phyloP scores from a whole-genome alignment of 2,888 invertebrate species.

The Arrhopalites spinosus region DNA sequence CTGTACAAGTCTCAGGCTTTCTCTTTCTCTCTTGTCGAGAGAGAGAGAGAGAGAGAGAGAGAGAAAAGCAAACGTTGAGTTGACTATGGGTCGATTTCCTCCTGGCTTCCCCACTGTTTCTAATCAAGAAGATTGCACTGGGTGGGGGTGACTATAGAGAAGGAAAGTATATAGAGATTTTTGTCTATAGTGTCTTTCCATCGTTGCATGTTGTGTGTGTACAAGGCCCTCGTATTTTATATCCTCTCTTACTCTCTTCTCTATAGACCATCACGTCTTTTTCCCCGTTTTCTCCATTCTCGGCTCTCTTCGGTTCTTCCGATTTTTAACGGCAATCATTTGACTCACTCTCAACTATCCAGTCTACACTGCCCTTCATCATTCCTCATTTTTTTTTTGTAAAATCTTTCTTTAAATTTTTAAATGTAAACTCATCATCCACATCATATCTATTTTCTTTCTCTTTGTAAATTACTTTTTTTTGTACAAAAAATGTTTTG shows the following conservation, averaged over 20 bases:
- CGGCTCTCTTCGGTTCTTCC: conserved; percentile 42
- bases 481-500: no score
- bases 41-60: conserved; percentile 1
- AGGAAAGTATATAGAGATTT: not conserved
- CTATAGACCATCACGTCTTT: no score
- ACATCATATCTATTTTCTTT: no score
- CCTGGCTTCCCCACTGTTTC: conserved; percentile 54
- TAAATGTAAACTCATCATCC: no score
- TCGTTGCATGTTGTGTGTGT: not conserved
- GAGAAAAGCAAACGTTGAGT: not conserved
- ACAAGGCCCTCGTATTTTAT: no score
- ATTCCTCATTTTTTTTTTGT: no score
- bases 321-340: conserved; percentile 37
- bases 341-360: no score
- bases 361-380: conserved; percentile 26
- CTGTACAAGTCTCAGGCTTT: not conserved
- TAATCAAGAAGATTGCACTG: conserved; percentile 56
- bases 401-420: no score
- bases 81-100: conserved; percentile 44
- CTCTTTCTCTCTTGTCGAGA: not conserved
- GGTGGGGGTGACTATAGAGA: conserved; percentile 20
- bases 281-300: conserved; percentile 13
- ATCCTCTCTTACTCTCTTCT: conserved; percentile 35
- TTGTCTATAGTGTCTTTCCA: not conserved
- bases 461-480: no score